Evolutionary conservation across 2,797 vertebrate species (phyloP), one percentile per base, ranked within the genome.

Genomic region (Macropodus opercularis): DNA sequence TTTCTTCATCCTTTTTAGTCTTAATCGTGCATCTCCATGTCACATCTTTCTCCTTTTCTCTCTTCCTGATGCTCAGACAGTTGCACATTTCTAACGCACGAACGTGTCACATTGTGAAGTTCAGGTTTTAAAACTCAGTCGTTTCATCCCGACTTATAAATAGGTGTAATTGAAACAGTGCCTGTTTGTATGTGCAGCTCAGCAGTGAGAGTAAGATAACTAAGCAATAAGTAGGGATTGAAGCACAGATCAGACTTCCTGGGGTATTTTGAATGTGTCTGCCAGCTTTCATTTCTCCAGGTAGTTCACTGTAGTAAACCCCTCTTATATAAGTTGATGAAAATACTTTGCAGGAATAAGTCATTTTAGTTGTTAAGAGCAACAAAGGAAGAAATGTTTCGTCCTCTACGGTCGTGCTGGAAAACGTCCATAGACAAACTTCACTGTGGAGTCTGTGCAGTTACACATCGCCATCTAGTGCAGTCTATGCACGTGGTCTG

Each of bases 111-210:
- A 34, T 47, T 19, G 22, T 57, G 15, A 34, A 14, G 21, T 61
- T 60, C 52, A 15, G 24, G 3, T 31, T 58, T 56, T 47, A 4
- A 47, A n/a, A n/a, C n/a, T n/a, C n/a, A 60, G 58, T 47, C 35
- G 56, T 72, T 76, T 46, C 60, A 40, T 69, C 51, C 36, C 51
- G n/a, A n/a, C n/a, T n/a, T n/a, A 49, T 50, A 55, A 66, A 77
- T 83, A 66, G 8, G 14, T 34, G 63, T 60, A 57, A 64, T 41
- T 21, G 35, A 53, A 51, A 13, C 8, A 2, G n/a, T 24, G 24
- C 12, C 44, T 38, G 35, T 57, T 23, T 42, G 51, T 23, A 13
- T 19, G 2, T 51, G 36, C n/a, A 31, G 43, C 51, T 71, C 31
- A 19, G 29, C 39, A 15, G 22, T 1, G 34, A 55, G 31, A 15